phyloP scores from a whole-genome alignment of 53 echinoderm and acorn worm species.

The Arbacia lixula region DNA sequence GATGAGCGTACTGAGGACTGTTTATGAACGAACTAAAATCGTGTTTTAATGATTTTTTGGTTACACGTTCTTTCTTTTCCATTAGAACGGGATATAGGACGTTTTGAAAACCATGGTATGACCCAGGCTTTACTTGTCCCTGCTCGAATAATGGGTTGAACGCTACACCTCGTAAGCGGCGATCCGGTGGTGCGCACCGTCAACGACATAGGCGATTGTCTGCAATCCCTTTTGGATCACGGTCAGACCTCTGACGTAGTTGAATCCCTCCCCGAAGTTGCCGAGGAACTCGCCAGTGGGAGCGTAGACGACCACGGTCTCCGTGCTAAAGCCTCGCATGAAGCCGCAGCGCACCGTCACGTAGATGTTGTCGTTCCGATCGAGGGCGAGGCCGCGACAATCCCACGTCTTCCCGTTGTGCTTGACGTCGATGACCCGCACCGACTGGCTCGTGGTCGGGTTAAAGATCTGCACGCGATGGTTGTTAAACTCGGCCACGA shows the following conservation, averaged over 20 bases:
- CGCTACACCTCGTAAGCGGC: slow-evolving; percentile 46
- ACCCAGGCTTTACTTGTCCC: too few relatives aligned
- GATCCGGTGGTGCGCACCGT: slow-evolving; percentile 40
- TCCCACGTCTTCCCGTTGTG: slow-evolving; percentile 62
- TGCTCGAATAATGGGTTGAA: too few relatives aligned
- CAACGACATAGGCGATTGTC: slow-evolving; percentile 52
- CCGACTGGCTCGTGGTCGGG: slow-evolving; percentile 18
- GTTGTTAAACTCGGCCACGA: slow-evolving; percentile 57
- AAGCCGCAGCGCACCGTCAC: slow-evolving; percentile 55
- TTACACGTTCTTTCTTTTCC: too few relatives aligned
- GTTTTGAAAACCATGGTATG: too few relatives aligned
- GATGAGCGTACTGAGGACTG: too few relatives aligned
- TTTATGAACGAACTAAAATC: too few relatives aligned
- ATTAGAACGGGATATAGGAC: too few relatives aligned
- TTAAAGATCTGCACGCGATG: slow-evolving; percentile 62
- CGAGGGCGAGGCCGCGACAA: slow-evolving; percentile 55
- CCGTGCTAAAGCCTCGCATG: slow-evolving; percentile 27
- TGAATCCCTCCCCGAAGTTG: slow-evolving; percentile 51
- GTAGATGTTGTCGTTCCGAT: slow-evolving; percentile 58
- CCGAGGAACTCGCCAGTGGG: slow-evolving; percentile 53
- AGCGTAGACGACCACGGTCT: slow-evolving; percentile 59
- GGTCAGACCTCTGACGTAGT: slow-evolving; percentile 57
- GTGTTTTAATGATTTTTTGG: too few relatives aligned
- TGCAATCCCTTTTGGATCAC: slow-evolving; percentile 25
- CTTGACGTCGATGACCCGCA: slow-evolving; percentile 59